These are phyloP conservation scores for Ormyrus rosae DNA, from an alignment of 2,888 invertebrate genomes.

Conservation along the genomic window DNA sequence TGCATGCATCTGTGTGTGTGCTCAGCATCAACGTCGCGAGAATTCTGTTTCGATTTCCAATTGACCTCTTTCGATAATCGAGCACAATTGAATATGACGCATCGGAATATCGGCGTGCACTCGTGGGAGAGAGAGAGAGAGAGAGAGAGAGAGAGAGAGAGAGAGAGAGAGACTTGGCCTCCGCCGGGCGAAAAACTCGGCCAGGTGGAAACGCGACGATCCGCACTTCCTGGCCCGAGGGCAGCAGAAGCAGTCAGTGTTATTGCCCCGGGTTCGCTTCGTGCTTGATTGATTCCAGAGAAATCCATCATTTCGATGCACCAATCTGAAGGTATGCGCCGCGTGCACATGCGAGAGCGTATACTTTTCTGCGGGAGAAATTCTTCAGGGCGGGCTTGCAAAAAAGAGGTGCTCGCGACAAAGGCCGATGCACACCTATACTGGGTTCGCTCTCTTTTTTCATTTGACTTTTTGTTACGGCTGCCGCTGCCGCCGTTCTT, in stretches of 20 bases:
- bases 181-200: slow-evolving; percentile 59
- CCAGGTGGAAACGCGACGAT: slow-evolving; percentile 61
- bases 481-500: background rate
- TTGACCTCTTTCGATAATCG: slow-evolving; percentile 56
- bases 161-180: background rate
- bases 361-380: slow-evolving; percentile 3
- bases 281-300: slow-evolving; percentile 34
- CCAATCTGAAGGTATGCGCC: slow-evolving; percentile 20
- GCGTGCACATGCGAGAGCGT: background rate
- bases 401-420: slow-evolving; percentile 13
- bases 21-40: background rate
- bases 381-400: background rate
- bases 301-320: slow-evolving; percentile 34
- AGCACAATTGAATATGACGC: slow-evolving; percentile 45
- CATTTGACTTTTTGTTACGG: no score
- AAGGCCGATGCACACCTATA: background rate
- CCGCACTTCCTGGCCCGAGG: slow-evolving; percentile 57
- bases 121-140: slow-evolving; percentile 14
- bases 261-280: slow-evolving; percentile 12
- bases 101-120: slow-evolving; percentile 34
- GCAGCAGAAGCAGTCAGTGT: background rate
- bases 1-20: background rate
- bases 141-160: background rate
- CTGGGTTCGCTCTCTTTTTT: no score
- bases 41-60: slow-evolving; percentile 56